Conservation (phyloP, 1,140 invertebrate species). For the Aphidius gifuensis region DNA sequence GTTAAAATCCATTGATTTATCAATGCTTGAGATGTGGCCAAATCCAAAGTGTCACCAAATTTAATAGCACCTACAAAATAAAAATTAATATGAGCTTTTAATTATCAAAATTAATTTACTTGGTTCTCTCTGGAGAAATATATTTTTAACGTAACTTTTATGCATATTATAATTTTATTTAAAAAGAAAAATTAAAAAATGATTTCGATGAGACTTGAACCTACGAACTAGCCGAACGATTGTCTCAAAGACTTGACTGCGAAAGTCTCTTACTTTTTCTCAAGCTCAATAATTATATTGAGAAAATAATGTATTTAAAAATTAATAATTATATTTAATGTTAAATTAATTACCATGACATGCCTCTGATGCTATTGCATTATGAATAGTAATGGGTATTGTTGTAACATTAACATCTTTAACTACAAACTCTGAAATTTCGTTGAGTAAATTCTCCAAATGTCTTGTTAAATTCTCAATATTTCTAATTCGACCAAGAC, state of each 20-base stretch:
- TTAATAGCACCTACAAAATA: conserved; percentile 47
- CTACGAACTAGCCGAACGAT: no score
- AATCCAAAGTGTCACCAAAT: conserved; percentile 45
- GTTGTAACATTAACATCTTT: conserved; percentile 27
- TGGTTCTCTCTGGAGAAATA: not conserved
- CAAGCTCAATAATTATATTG: no score
- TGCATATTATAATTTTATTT: no score
- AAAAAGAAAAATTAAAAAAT: no score
- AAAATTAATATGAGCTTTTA: conserved; percentile 11
- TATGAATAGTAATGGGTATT: conserved; percentile 45
- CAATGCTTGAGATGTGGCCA: conserved; percentile 40
- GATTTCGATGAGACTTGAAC: no score
- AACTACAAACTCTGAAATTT: conserved; percentile 36
- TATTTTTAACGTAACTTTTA: no score
- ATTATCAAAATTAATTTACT: conserved; percentile 1
- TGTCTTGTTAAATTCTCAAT: conserved; percentile 28
- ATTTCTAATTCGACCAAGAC: conserved; percentile 37
- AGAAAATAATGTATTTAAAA: no score
- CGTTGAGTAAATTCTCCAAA: conserved; percentile 36
- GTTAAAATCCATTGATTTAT: conserved; percentile 40
- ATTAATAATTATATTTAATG: not conserved
- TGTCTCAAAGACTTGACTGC: no score
- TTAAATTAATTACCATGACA: conserved; percentile 42
- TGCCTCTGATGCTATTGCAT: conserved; percentile 49
- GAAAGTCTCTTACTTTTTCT: no score